A percentile compares a stretch with the other conserved stretches of the same genome.
Conservation (phyloP, 2,113 vertebrate species). For the Myrmecobius fasciatus region DNA sequence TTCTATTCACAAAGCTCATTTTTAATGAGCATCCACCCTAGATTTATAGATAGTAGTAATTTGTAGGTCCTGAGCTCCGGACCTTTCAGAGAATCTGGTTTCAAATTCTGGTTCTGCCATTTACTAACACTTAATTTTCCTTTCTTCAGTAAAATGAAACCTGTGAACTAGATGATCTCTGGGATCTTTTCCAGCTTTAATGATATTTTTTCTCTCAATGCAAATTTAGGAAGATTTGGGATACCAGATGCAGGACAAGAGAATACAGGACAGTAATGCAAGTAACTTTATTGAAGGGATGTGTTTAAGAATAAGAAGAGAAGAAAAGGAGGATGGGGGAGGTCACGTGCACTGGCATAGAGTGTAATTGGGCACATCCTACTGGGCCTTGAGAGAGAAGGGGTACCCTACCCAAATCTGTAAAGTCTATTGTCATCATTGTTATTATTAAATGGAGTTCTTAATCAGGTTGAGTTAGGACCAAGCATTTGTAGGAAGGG, state of each 20-base stretch:
- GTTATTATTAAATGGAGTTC: background rate
- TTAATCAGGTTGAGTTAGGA: background rate
- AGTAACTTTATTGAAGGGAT: background rate
- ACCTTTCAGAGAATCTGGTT: background rate
- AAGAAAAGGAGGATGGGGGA: background rate
- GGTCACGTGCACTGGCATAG: background rate
- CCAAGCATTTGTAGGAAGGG: background rate
- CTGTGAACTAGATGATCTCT: background rate
- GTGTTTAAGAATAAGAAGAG: background rate
- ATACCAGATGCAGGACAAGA: background rate
- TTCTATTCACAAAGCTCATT: background rate
- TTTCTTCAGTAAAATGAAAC: background rate
- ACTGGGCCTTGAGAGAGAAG: background rate
- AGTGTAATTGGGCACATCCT: background rate
- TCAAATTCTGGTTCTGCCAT: background rate
- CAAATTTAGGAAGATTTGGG: background rate
- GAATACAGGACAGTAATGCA: background rate
- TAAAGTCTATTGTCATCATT: background rate
- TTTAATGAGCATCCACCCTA: background rate
- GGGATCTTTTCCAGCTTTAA: background rate
- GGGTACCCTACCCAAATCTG: background rate
- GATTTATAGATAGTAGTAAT: background rate
- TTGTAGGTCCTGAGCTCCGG: background rate
- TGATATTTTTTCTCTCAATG: background rate
- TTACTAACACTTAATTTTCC: background rate